Base-by-base conservation (phyloP, 2,797 vertebrate species). In the Iguana delicatissima region DNA sequence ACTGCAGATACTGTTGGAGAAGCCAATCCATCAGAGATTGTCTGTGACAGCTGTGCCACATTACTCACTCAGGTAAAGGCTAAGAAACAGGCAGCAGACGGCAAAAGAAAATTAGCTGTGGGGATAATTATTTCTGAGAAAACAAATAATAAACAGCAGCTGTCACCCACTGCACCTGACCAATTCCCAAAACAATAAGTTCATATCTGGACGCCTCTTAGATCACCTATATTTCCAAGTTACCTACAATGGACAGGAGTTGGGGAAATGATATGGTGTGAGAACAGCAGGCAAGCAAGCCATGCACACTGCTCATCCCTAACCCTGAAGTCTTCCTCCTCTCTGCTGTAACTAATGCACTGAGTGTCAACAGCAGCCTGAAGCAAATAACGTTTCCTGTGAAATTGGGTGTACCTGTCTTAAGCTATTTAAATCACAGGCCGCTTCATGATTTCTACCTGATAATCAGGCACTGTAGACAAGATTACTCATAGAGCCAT, bases 41-140 rank as follows among this genome's bases (percentile, higher is more conserved):
- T 7, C 16, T 22, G 2, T 67, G 86, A 89, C 73, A 90, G 57
- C 83, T 89, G 32, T 57, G 13, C 6, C 74, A 77, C 6, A 59
- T 84, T 81, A 50, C 73, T 86, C 76, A 29, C 35, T 42, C 64
- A 85, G 13, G 29, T 74, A 20, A 52, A 82, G 88, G 67, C 59
- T 90, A 90, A 29, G n/a, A 83, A 67, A 32, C 32, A 35, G 52
- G 80, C 59, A 82, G 73, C 83, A 64, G 50, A 82, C 52, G 82
- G 84, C 67, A 85, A 79, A 89, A 90, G 52, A 87, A 91, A 91
- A 79, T 89, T 59, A 90, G 52, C 77, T 88, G 84, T 86, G 73
- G 35, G 82, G 57, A 85, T 89, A 92, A 92, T 86, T 67, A 90
- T 20, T 84, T 64, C 80, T 1, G 18, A 72, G 35, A 89, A 35